Evolutionary conservation across 2,888 invertebrate species (phyloP).

Genomic region (Phengaris arion): DNA sequence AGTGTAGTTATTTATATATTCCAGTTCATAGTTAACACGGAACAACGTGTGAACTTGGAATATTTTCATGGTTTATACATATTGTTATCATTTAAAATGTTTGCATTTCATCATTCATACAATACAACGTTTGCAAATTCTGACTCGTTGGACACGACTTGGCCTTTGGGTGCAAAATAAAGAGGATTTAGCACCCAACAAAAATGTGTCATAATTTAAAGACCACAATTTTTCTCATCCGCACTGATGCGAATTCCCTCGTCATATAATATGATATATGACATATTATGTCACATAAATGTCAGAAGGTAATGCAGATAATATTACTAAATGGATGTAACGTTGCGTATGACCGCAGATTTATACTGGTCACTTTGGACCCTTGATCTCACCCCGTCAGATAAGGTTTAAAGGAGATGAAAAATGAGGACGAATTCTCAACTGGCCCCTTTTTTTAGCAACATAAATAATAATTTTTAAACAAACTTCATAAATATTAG

Average conservation of each 20-base stretch:
- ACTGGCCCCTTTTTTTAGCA: neutral
- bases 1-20: too few species aligned
- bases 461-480: neutral
- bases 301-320: constrained; percentile 19
- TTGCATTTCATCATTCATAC: neutral
- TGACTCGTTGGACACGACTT: neutral
- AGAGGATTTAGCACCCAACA: constrained; percentile 18
- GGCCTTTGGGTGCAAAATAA: constrained; percentile 8
- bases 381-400: neutral
- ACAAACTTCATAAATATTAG: too few species aligned
- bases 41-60: too few species aligned
- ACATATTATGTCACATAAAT: constrained; percentile 7
- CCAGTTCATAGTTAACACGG: too few species aligned
- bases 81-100: neutral
- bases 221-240: constrained; percentile 10
- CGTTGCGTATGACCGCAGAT: neutral
- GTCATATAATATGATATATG: constrained; percentile 1
- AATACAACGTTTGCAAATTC: neutral
- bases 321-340: neutral
- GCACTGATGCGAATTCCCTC: constrained; percentile 19
- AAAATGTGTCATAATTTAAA: constrained; percentile 25
- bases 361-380: neutral
- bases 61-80: neutral
- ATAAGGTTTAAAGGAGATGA: neutral
- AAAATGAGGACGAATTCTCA: neutral